Evolutionary conservation across 2,888 invertebrate genomes (phyloP), one percentile per base, ranked within the genome.

Genomic region (Acanthoscelides obtectus): DNA sequence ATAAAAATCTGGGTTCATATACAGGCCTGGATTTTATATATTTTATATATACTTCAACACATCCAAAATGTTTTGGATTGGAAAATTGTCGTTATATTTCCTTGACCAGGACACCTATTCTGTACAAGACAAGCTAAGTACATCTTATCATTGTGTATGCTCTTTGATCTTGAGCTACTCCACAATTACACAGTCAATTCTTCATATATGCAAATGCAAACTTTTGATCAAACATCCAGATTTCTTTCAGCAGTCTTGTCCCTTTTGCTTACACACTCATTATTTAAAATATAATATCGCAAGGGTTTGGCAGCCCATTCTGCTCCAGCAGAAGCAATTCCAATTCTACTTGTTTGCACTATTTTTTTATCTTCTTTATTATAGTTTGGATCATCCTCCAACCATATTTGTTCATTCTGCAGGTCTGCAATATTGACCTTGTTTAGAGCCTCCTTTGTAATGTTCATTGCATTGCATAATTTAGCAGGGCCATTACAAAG

Each of bases 401-500:
- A 76, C 88, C 88, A 88, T 72, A 88, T 77, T 21, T 79, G 76
- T 64, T 86, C 81, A 64, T 86, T 81, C 78, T 86, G 88, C 19
- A 22, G 20, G 3, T 83, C 81, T 65, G 84, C 83, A 77, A 92
- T 79, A 82, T 90, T 87, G 71, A 86, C 76, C 81, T 88, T 86
- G 80, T 92, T 91, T 72, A 88, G 87, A 64, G 83, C 83, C 22
- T 83, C 83, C 81, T 88, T 90, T 5, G 84, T 86, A 69, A 93
- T 89, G 71, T 87, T 82, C 76, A 92, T 86, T 20, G 91, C 88
- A 72, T 90, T 89, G 77, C 93, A 93, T 12, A 93, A 83, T 83
- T 93, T 93, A 6, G 92, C 89, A 1, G 93, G 93, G 0, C 93
- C 93, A 83, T 91, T 92, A 73, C 91, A 90, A 19, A 93, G 81